These are phyloP conservation scores for Polyergus mexicanus DNA, from an alignment of 1,140 invertebrate genomes.

Conservation along the genomic window DNA sequence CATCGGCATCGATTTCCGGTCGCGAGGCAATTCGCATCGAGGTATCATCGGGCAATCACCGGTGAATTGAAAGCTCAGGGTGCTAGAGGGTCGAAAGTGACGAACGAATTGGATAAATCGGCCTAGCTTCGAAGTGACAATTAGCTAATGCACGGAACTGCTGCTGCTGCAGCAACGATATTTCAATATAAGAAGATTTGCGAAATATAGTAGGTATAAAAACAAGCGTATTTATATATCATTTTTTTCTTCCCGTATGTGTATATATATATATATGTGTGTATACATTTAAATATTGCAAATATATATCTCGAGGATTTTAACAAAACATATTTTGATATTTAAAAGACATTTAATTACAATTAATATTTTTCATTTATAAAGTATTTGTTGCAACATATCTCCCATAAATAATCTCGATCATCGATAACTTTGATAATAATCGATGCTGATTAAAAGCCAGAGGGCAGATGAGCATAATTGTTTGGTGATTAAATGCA, in stretches of 20 bases:
- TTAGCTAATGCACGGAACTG: slow-evolving; percentile 40
- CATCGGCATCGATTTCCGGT: slow-evolving; percentile 69
- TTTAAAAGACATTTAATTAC: neutral
- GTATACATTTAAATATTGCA: neutral
- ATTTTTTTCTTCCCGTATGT: too few relatives aligned
- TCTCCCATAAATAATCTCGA: too few relatives aligned
- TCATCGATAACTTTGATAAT: too few relatives aligned
- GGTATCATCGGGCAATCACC: slow-evolving; percentile 3
- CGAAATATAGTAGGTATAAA: neutral
- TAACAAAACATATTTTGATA: neutral
- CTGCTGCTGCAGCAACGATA: neutral
- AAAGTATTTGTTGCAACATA: too few relatives aligned
- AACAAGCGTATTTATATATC: neutral
- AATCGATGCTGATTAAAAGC: too few relatives aligned
- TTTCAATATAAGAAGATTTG: neutral
- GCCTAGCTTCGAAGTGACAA: slow-evolving; percentile 42
- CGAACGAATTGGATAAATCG: slow-evolving; percentile 60
- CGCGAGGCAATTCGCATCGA: slow-evolving; percentile 23
- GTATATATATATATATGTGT: too few relatives aligned
- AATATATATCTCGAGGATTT: neutral
- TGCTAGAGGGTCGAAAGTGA: slow-evolving; percentile 60
- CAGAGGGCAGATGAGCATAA: too few relatives aligned
- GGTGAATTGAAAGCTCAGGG: slow-evolving; percentile 25
- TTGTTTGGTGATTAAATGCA: too few relatives aligned
- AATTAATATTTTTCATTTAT: neutral